phyloP scores from a whole-genome alignment of 2,888 invertebrate species.

The Rhimphoctona megacephalus region DNA sequence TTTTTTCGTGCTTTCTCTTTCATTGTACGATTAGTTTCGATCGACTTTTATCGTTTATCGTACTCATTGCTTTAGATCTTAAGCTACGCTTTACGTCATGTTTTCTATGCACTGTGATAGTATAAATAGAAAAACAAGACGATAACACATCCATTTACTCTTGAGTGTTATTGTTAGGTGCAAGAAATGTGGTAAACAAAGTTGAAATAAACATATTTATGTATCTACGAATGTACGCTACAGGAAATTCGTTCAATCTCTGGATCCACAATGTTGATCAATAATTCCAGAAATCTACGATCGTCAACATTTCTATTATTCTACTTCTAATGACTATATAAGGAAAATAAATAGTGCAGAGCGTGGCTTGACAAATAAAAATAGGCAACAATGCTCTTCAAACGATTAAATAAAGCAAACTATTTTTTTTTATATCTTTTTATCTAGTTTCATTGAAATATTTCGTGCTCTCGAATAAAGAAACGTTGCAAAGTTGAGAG shows the following conservation, averaged over 20 bases:
- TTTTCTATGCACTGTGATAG: not conserved
- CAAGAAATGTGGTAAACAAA: not conserved
- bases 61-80: not conserved
- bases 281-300: conserved; percentile 56
- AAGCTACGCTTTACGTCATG: not conserved
- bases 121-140: conserved; percentile 9
- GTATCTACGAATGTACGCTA: not conserved
- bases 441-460: not conserved
- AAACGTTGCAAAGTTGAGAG: conserved; percentile 17
- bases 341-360: not conserved
- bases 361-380: not conserved
- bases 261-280: conserved; percentile 47
- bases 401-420: not conserved
- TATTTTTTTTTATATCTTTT: not conserved
- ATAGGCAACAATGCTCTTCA: not conserved
- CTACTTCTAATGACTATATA: not conserved
- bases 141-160: not conserved
- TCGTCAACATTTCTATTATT: not conserved
- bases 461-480: not conserved
- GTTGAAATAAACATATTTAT: not conserved
- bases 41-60: too few species aligned
- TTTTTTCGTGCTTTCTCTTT: not conserved
- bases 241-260: conserved; percentile 21
- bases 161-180: not conserved
- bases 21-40: not conserved